phyloP scores from a whole-genome alignment of 2,888 invertebrate genomes.

The Tenodera sinensis region DNA sequence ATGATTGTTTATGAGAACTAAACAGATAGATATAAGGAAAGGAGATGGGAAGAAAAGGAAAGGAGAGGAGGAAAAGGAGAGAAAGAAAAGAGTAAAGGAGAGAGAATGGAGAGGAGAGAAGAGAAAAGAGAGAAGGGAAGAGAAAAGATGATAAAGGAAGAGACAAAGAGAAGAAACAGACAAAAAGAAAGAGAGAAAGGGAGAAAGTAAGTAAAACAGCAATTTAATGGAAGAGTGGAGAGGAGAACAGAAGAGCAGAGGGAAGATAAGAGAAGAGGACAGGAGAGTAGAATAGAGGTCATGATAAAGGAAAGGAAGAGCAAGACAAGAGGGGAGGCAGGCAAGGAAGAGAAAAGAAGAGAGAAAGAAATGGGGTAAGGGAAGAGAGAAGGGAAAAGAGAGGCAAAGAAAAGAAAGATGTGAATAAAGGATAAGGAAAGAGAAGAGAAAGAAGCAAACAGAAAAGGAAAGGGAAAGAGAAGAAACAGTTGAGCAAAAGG shows the following conservation, averaged over 20 bases:
- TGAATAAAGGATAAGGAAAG: neutral
- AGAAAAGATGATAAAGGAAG: too few relatives aligned
- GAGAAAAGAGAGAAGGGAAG: too few relatives aligned
- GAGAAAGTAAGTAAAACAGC: too few relatives aligned
- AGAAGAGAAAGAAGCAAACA: neutral
- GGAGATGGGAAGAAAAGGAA: too few relatives aligned
- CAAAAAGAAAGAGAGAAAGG: too few relatives aligned
- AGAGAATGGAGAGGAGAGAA: too few relatives aligned
- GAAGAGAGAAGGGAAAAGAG: neutral
- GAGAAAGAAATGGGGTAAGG: neutral
- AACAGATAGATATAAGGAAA: too few relatives aligned
- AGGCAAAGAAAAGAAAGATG: neutral
- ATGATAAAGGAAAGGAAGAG: neutral
- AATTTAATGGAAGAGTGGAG: too few relatives aligned
- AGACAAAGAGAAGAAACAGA: too few relatives aligned
- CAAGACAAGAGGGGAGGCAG: neutral
- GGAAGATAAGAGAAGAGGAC: neutral
- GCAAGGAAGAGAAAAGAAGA: neutral
- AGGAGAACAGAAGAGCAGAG: neutral
- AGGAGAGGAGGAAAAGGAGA: too few relatives aligned
- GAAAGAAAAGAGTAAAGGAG: too few relatives aligned
- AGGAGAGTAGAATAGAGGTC: neutral
- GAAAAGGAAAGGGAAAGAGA: neutral
- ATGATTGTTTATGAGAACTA: too few relatives aligned
- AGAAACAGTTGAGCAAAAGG: neutral